These are phyloP conservation scores for Nycticryphes semicollaris DNA, from an alignment of 2,113 vertebrate species.

Conservation along the genomic window DNA sequence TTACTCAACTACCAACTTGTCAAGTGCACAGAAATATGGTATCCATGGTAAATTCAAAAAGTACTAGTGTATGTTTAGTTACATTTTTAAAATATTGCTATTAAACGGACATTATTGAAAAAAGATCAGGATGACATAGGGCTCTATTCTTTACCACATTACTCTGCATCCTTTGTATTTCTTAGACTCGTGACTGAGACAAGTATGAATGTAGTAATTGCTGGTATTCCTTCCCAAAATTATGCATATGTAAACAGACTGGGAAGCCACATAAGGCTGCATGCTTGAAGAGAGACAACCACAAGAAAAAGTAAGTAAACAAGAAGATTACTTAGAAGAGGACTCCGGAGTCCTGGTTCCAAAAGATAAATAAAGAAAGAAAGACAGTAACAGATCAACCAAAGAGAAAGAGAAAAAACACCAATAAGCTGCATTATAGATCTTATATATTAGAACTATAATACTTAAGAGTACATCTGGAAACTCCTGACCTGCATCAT, in stretches of 20 bases:
- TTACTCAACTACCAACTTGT: conserved; percentile 27
- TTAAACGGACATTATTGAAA: conserved; percentile 35
- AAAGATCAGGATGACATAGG: neutral
- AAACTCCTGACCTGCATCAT: neutral
- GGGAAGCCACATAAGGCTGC: neutral
- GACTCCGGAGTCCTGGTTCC: neutral
- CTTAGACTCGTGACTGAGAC: neutral
- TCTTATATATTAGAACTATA: neutral
- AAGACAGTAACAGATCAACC: neutral
- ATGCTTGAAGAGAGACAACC: neutral
- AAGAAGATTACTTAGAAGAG: neutral
- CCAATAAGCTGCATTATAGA: neutral
- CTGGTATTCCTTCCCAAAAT: neutral
- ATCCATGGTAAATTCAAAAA: neutral
- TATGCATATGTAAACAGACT: neutral
- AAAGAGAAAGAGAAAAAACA: neutral
- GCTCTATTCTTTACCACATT: neutral
- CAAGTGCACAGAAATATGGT: conserved; percentile 13
- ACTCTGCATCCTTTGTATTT: neutral
- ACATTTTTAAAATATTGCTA: conserved; percentile 28
- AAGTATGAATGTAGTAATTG: neutral
- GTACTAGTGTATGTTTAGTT: conserved; percentile 32
- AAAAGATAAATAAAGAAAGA: neutral
- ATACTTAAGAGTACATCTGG: neutral
- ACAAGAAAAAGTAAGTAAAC: neutral